Conservation (phyloP, 2,888 invertebrate genomes). For the Agrotis segetum region DNA sequence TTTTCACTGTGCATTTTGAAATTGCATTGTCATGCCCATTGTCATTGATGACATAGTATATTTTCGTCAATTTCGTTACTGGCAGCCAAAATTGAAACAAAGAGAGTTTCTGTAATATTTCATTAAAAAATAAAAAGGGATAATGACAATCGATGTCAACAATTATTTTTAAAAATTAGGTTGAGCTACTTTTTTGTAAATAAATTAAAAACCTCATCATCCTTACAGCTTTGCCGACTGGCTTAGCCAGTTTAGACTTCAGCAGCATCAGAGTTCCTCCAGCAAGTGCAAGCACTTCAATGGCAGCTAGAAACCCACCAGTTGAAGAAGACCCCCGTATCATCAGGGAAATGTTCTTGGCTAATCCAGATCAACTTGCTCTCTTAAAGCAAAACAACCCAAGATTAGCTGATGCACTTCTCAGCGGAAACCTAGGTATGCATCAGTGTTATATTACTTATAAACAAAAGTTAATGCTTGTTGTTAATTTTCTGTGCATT, state of each 20-base stretch:
- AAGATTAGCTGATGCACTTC: conserved; percentile 96
- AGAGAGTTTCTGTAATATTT: conserved; percentile 30
- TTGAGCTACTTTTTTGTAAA: conserved; percentile 51
- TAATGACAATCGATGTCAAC: conserved; percentile 51
- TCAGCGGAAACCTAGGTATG: conserved; percentile 95
- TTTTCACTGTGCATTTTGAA: conserved; percentile 65
- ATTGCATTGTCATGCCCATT: conserved; percentile 82
- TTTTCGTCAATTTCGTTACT: conserved; percentile 62
- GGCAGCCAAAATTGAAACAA: conserved; percentile 56
- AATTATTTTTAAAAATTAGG: conserved; percentile 42
- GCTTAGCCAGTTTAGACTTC: conserved; percentile 94
- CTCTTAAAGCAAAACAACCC: conserved; percentile 98
- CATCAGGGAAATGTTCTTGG: conserved; percentile 96
- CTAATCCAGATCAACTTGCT: conserved; percentile 97
- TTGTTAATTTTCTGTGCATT: conserved; percentile 8
- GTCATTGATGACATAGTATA: conserved; percentile 75
- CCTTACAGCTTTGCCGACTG: conserved; percentile 85
- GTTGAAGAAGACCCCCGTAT: conserved; percentile 96
- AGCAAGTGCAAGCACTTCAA: conserved; percentile 77
- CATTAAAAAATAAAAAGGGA: conserved; percentile 46
- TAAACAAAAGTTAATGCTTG: neutral
- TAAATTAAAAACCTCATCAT: conserved; percentile 62
- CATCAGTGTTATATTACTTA: conserved; percentile 2
- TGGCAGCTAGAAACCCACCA: conserved; percentile 80
- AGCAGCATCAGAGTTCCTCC: conserved; percentile 96